These are phyloP conservation scores for Ancistrus triradiatus DNA, from an alignment of 2,113 vertebrate species.

Conservation along the genomic window DNA sequence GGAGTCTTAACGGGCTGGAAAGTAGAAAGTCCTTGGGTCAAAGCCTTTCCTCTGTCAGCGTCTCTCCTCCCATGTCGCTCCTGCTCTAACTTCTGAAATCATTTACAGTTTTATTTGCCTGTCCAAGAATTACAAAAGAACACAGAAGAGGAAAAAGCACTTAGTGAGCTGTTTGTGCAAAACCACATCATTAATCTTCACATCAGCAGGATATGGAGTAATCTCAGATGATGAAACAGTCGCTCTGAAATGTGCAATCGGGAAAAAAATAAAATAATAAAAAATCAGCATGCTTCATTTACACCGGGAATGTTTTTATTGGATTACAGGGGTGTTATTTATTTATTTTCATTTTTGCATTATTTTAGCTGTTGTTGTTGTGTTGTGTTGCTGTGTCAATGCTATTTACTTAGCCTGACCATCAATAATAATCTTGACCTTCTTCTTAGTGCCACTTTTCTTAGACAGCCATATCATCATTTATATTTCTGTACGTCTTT, in stretches of 20 bases:
- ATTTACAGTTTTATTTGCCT: slow-evolving; percentile 14
- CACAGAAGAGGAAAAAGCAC: slow-evolving; percentile 8
- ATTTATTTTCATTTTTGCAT: too few relatives aligned
- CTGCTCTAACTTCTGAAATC: neutral
- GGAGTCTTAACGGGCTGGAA: neutral
- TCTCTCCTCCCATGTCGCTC: neutral
- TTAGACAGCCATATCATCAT: too few relatives aligned
- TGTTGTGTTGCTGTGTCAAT: neutral
- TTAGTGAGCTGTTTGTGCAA: slow-evolving; percentile 15
- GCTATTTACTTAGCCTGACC: too few relatives aligned
- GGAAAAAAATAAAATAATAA: too few relatives aligned
- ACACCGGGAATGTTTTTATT: neutral
- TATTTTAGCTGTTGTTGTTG: neutral
- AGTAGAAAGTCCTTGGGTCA: neutral
- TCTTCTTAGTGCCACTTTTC: too few relatives aligned
- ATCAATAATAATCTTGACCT: too few relatives aligned
- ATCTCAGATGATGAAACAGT: slow-evolving; percentile 7
- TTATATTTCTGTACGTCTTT: too few relatives aligned
- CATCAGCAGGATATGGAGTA: neutral
- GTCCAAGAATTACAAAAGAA: slow-evolving; percentile 1
- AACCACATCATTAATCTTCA: slow-evolving; percentile 23
- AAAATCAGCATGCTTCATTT: slow-evolving; percentile 1
- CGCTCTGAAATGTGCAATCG: neutral
- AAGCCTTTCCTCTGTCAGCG: neutral
- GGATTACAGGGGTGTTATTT: neutral